Evolutionary conservation across 2,113 vertebrate genomes (phyloP).

Genomic region (Melanerpes aurifrons): DNA sequence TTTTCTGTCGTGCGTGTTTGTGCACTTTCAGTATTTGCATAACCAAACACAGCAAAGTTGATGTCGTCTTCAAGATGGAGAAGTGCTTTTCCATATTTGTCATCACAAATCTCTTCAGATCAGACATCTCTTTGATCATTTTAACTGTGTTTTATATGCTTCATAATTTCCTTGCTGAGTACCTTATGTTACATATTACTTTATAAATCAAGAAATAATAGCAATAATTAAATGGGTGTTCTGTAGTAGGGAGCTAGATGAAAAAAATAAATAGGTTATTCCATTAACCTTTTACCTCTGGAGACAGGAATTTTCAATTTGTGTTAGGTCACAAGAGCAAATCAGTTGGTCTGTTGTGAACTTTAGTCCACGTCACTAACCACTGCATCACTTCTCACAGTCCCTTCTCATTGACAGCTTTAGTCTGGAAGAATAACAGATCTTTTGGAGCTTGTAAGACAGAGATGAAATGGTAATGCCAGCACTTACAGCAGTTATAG

Average conservation of each 20-base stretch:
- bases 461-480: background rate
- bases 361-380: conserved; percentile 30
- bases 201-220: conserved; percentile 70
- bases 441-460: conserved; percentile 24
- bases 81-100: conserved; percentile 53
- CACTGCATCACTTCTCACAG: conserved; percentile 15
- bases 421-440: conserved; percentile 30
- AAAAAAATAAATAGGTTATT: conserved; percentile 58
- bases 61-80: conserved; percentile 30
- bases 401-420: conserved; percentile 31
- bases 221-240: conserved; percentile 62
- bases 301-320: conserved; percentile 64
- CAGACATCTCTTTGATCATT: conserved; percentile 57
- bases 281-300: conserved; percentile 69
- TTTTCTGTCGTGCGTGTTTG: background rate
- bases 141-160: conserved; percentile 54
- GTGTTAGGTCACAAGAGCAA: conserved; percentile 45
- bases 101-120: conserved; percentile 52
- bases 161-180: conserved; percentile 57
- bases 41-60: conserved; percentile 1
- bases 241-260: conserved; percentile 20
- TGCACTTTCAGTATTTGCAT: background rate
- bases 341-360: conserved; percentile 53
- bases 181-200: conserved; percentile 54
- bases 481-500: background rate